Percentiles rank a stretch among this genome's conserved stretches.
Conservation (phyloP, 2,113 vertebrate species). For the Telmatochromis sp. region DNA sequence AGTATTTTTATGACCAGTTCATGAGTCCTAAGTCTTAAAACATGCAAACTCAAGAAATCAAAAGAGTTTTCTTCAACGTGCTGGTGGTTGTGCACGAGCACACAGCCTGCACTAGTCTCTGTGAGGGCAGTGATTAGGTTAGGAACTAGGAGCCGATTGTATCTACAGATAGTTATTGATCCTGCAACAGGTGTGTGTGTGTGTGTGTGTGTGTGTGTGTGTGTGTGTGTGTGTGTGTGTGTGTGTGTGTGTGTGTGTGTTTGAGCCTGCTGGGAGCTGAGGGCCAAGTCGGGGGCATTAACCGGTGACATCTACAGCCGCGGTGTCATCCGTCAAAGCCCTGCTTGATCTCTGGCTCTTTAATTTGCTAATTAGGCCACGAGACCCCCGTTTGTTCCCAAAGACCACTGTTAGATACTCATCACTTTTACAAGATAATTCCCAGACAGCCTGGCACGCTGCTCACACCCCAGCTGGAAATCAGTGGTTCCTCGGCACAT, state of each 20-base stretch:
- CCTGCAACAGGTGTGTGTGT: conserved; percentile 7
- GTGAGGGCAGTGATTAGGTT: background rate
- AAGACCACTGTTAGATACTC: background rate
- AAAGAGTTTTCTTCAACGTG: background rate
- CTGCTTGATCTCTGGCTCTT: background rate
- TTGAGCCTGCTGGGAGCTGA: background rate
- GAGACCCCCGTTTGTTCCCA: background rate
- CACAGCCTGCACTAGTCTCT: background rate
- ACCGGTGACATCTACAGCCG: background rate
- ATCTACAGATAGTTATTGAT: conserved; percentile 27
- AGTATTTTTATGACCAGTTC: background rate
- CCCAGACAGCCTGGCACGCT: background rate
- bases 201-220: background rate
- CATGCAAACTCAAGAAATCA: background rate
- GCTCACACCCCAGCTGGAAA: background rate
- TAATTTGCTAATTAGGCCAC: conserved; percentile 15
- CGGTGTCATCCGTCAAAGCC: background rate
- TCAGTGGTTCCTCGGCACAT: background rate
- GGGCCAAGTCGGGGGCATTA: background rate
- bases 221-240: background rate
- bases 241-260: background rate
- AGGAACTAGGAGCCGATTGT: background rate
- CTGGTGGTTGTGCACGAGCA: background rate
- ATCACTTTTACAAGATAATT: background rate
- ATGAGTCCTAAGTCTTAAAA: background rate